Evolutionary conservation across 2,888 invertebrate species (phyloP).

Genomic region (Cataglyphis livida): DNA sequence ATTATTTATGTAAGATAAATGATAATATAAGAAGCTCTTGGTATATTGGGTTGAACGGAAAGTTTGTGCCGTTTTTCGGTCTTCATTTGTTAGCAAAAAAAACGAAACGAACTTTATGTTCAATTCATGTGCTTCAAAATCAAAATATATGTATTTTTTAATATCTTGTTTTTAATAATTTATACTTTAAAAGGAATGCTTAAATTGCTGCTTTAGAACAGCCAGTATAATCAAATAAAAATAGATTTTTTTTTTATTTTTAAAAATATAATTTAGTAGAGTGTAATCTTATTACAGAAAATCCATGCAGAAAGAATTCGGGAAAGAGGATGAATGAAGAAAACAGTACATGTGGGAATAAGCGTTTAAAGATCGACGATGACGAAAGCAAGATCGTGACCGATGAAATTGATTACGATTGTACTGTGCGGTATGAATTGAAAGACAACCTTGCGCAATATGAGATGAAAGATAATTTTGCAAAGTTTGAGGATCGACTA

Average conservation of each 20-base stretch:
- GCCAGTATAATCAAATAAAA: neutral
- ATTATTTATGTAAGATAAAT: neutral
- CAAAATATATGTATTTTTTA: constrained; percentile 1
- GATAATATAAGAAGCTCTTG: neutral
- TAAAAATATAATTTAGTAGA: neutral
- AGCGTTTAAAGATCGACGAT: constrained; percentile 32
- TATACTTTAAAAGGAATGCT: neutral
- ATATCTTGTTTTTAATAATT: neutral
- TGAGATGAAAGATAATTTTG: neutral
- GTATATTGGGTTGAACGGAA: too few relatives aligned
- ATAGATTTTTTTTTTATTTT: neutral
- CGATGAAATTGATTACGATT: neutral
- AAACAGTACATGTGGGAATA: neutral
- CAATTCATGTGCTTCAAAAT: neutral
- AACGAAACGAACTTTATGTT: too few relatives aligned
- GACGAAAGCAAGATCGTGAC: neutral
- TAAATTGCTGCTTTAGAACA: neutral
- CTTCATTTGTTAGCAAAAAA: too few relatives aligned
- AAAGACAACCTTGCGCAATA: neutral
- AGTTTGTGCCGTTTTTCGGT: too few relatives aligned
- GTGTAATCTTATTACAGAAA: neutral
- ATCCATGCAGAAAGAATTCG: neutral
- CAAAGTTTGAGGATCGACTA: constrained; percentile 4
- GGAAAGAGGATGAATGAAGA: constrained; percentile 23
- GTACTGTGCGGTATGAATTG: neutral